These are phyloP conservation scores for Dipodomys stephensi DNA, from an alignment of 2,113 vertebrate species.

Conservation along the genomic window DNA sequence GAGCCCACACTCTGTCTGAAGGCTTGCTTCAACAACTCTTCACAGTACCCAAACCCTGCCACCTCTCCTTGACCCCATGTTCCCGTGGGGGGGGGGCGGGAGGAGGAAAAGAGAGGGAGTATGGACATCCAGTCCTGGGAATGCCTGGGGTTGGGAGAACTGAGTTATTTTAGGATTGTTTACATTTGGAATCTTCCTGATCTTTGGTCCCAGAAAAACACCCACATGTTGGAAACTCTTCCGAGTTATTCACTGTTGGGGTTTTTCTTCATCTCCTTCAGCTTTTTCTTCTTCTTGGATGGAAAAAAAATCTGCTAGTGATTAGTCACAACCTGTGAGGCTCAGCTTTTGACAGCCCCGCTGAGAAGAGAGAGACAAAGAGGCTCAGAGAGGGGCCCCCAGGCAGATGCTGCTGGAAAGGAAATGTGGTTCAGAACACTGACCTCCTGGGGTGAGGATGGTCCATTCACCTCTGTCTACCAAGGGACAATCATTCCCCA, in stretches of 20 bases:
- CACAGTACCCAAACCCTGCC: constrained; percentile 56
- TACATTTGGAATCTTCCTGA: constrained; percentile 83
- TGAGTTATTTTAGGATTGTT: constrained; percentile 86
- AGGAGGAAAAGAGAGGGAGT: constrained; percentile 64
- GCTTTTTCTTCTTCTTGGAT: constrained; percentile 79
- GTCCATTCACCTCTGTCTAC: constrained; percentile 40
- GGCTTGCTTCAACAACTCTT: constrained; percentile 52
- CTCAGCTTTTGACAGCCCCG: constrained; percentile 81
- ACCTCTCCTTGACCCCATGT: constrained; percentile 77
- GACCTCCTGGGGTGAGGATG: constrained; percentile 57
- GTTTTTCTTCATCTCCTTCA: constrained; percentile 81
- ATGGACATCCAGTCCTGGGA: constrained; percentile 83
- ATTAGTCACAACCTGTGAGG: constrained; percentile 86
- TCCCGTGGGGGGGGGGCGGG: constrained; percentile 45
- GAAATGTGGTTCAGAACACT: constrained; percentile 59
- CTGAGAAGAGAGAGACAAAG: constrained; percentile 81
- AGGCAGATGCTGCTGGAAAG: constrained; percentile 77
- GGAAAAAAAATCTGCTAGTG: constrained; percentile 86
- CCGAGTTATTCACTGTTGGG: constrained; percentile 82
- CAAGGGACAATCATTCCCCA: constrained; percentile 31
- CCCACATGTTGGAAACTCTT: constrained; percentile 86
- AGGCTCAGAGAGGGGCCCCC: constrained; percentile 74
- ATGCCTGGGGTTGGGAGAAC: constrained; percentile 81
- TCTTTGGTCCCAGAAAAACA: constrained; percentile 86
- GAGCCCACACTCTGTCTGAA: background rate